phyloP scores from a whole-genome alignment of 2,113 vertebrate species.

The Cyprinodon variegatus region DNA sequence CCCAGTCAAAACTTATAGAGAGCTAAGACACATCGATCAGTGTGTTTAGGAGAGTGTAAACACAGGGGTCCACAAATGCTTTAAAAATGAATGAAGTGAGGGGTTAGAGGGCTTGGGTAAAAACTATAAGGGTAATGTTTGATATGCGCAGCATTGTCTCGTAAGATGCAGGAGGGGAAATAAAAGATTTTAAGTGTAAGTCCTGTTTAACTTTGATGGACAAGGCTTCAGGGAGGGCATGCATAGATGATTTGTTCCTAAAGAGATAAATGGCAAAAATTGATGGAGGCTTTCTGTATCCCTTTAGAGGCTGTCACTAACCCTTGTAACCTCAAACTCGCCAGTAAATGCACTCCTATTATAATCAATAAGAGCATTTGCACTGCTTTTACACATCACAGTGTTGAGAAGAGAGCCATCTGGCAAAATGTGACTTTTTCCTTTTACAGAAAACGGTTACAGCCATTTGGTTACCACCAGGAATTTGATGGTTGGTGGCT shows the following conservation, averaged over 20 bases:
- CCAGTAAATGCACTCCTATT: no score
- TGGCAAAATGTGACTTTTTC: no score
- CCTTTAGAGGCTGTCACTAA: constrained; percentile 44
- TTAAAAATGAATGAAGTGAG: constrained; percentile 34
- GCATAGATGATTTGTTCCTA: constrained; percentile 51
- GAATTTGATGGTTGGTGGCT: no score
- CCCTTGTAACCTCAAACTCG: no score
- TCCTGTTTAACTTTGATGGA: constrained; percentile 3
- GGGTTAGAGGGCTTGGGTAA: constrained; percentile 6
- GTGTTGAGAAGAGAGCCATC: no score
- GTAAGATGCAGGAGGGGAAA: not conserved
- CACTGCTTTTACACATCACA: no score
- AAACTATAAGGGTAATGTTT: not conserved
- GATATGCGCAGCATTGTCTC: constrained; percentile 2
- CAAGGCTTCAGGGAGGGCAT: constrained; percentile 5
- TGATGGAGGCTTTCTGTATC: constrained; percentile 36
- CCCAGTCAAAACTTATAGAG: constrained; percentile 59
- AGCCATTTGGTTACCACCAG: no score
- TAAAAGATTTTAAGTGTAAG: not conserved
- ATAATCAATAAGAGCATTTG: no score
- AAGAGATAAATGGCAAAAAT: constrained; percentile 4
- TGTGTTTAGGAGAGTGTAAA: constrained; percentile 28
- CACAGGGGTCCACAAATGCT: constrained; percentile 17
- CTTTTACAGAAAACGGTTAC: no score
- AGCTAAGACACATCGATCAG: constrained; percentile 42